Evolutionary conservation across 2,113 vertebrate species (phyloP).

Genomic region (Bubo bubo): DNA sequence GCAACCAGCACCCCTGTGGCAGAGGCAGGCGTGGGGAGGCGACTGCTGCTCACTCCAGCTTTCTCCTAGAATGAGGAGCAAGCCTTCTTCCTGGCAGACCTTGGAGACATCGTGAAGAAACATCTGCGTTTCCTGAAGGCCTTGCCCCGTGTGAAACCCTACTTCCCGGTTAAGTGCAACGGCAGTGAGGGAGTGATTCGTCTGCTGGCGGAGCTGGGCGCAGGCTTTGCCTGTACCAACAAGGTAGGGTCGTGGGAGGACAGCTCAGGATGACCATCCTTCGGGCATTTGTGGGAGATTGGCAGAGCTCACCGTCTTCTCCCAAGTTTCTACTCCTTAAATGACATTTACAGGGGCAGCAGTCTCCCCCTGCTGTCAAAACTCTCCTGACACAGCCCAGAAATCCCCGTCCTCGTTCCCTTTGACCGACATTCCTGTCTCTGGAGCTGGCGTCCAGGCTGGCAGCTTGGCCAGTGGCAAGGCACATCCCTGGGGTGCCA

Average conservation of each 20-base stretch:
- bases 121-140: slow-evolving; percentile 78
- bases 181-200: slow-evolving; percentile 75
- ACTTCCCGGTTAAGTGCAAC: slow-evolving; percentile 78
- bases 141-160: slow-evolving; percentile 75
- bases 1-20: not conserved
- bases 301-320: not conserved
- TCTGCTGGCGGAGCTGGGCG: slow-evolving; percentile 78
- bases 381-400: not conserved
- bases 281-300: not conserved
- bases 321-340: not conserved
- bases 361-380: slow-evolving; percentile 26
- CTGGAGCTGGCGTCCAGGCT: not conserved
- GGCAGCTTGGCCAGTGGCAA: not conserved
- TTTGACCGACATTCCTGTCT: not conserved
- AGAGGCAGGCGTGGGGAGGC: accelerated
- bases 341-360: not conserved
- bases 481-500: not conserved
- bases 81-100: slow-evolving; percentile 80
- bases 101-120: slow-evolving; percentile 76
- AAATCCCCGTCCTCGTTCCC: not conserved
- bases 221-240: slow-evolving; percentile 80
- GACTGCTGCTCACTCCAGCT: not conserved
- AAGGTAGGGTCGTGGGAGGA: slow-evolving; percentile 65
- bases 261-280: not conserved
- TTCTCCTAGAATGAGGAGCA: slow-evolving; percentile 46